A percentile compares a stretch with the other conserved stretches of the same genome.
phyloP scores from a whole-genome alignment of 2,888 invertebrate genomes.

The Philereme vetulata region DNA sequence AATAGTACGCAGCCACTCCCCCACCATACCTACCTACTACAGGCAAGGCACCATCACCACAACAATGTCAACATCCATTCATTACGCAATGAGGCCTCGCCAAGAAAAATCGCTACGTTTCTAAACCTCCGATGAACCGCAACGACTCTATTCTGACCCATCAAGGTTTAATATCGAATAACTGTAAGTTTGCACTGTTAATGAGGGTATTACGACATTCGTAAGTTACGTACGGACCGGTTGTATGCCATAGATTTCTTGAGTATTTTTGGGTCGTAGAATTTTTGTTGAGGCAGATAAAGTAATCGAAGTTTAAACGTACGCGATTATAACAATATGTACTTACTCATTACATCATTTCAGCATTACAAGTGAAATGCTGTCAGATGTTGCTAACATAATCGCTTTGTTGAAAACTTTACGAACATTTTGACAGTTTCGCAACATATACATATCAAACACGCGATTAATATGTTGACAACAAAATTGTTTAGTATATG shows the following conservation, averaged over 20 bases:
- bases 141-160: slow-evolving; percentile 39
- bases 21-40: slow-evolving; percentile 40
- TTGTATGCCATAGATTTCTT: slow-evolving; percentile 37
- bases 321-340: background rate
- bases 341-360: background rate
- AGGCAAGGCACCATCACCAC: slow-evolving; percentile 46
- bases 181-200: slow-evolving; percentile 34
- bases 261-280: slow-evolving; percentile 34
- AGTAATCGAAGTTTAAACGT: slow-evolving; percentile 3
- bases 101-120: slow-evolving; percentile 66
- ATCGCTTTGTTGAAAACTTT: slow-evolving; percentile 10
- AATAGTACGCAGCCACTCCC: slow-evolving; percentile 31
- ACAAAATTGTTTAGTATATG: background rate
- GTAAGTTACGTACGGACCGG: slow-evolving; percentile 40
- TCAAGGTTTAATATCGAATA: slow-evolving; percentile 43
- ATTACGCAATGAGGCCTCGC: slow-evolving; percentile 78
- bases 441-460: slow-evolving; percentile 3
- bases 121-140: slow-evolving; percentile 49
- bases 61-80: slow-evolving; percentile 77
- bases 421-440: background rate
- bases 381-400: slow-evolving; percentile 5
- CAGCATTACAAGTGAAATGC: slow-evolving; percentile 5
- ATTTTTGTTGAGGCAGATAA: slow-evolving; percentile 22
- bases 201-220: slow-evolving; percentile 42
- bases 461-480: background rate